phyloP scores from a whole-genome alignment of 2,113 vertebrate species.

The Myiopsitta monachus region DNA sequence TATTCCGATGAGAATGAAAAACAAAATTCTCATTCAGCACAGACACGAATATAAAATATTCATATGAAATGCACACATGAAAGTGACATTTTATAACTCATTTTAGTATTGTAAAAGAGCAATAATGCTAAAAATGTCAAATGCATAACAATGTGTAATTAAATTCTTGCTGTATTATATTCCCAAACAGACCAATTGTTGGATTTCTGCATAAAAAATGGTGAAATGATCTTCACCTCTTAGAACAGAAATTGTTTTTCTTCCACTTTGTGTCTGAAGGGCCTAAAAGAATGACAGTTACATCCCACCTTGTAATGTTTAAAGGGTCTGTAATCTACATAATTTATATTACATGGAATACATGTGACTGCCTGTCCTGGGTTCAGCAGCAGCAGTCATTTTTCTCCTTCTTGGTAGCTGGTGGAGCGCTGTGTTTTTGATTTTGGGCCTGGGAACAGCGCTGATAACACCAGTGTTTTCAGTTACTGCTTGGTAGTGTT shows the following conservation, averaged over 20 bases:
- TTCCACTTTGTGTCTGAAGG: not conserved
- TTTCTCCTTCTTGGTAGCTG: too few relatives aligned
- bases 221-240: not conserved
- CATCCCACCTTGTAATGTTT: not conserved
- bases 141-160: not conserved
- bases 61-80: not conserved
- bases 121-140: not conserved
- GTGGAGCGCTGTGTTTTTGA: too few relatives aligned
- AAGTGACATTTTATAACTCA: not conserved
- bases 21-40: not conserved
- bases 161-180: not conserved
- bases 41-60: not conserved
- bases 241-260: constrained; percentile 8
- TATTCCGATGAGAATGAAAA: constrained; percentile 6
- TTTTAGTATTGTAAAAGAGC: not conserved
- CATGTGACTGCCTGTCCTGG: not conserved
- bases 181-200: not conserved
- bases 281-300: not conserved
- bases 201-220: not conserved
- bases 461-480: too few relatives aligned
- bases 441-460: too few relatives aligned
- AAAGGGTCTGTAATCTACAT: not conserved
- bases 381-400: too few relatives aligned
- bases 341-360: constrained; percentile 2
- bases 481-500: too few relatives aligned